Evolutionary conservation across 2,113 vertebrate genomes (phyloP).

Genomic region (Ancistrus triradiatus): DNA sequence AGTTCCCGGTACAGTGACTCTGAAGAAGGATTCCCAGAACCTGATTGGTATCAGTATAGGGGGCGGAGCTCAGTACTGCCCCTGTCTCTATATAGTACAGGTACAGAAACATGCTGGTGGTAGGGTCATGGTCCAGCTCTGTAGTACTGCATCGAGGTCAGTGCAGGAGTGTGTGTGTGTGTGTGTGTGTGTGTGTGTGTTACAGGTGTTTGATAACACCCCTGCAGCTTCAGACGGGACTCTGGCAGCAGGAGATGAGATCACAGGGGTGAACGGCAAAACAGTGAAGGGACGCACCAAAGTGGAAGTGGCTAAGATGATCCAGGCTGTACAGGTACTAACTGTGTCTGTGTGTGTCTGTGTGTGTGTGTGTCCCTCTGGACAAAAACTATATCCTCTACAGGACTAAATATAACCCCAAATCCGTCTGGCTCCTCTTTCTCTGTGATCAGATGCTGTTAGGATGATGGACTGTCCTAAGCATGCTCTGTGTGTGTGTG

Average conservation of each 20-base stretch:
- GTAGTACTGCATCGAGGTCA: not conserved
- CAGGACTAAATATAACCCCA: too few relatives aligned
- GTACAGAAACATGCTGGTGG: constrained; percentile 55
- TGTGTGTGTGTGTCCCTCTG: not conserved
- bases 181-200: constrained; percentile 9
- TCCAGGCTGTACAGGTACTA: constrained; percentile 97
- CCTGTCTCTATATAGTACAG: constrained; percentile 98
- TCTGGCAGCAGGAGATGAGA: constrained; percentile 91
- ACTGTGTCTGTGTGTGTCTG: not conserved
- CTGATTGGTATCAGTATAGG: constrained; percentile 97
- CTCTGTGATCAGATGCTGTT: too few relatives aligned
- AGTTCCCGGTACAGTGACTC: constrained; percentile 87
- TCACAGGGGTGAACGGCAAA: constrained; percentile 92
- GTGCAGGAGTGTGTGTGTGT: constrained; percentile 6
- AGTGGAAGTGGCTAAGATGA: constrained; percentile 98
- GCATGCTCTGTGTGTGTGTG: constrained; percentile 16
- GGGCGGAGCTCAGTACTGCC: constrained; percentile 94
- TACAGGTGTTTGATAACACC: constrained; percentile 94
- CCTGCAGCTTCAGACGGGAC: constrained; percentile 87
- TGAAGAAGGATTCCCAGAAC: constrained; percentile 93
- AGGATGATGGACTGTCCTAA: too few relatives aligned
- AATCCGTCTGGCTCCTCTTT: too few relatives aligned
- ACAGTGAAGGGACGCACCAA: constrained; percentile 96
- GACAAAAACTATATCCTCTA: too few relatives aligned
- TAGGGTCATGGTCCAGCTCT: too few relatives aligned